Conservation (phyloP, 1,140 invertebrate genomes). For the Eriocheir sinensis region DNA sequence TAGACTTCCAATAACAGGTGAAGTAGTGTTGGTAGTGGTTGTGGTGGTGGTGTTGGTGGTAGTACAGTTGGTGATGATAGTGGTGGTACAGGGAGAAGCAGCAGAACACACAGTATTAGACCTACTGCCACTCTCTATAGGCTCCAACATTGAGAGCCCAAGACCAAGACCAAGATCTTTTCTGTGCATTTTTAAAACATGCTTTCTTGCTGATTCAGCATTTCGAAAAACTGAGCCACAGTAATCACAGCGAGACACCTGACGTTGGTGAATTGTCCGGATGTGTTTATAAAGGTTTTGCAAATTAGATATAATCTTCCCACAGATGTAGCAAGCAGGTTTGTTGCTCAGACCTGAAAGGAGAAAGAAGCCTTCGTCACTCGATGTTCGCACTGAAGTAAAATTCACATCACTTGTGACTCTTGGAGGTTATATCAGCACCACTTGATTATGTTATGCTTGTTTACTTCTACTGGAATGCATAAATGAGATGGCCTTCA, state of each 20-base stretch:
- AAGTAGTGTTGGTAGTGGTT: slow-evolving; percentile 48
- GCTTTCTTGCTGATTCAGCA: slow-evolving; percentile 76
- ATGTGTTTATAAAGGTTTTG: slow-evolving; percentile 77
- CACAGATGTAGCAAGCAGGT: slow-evolving; percentile 77
- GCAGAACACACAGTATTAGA: slow-evolving; percentile 46
- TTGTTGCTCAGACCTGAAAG: slow-evolving; percentile 77
- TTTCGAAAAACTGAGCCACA: slow-evolving; percentile 75
- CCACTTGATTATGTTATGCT: slow-evolving; percentile 67
- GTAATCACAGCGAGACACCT: slow-evolving; percentile 76
- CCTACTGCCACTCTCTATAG: slow-evolving; percentile 65
- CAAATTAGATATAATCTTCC: slow-evolving; percentile 77
- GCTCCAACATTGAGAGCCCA: slow-evolving; percentile 75
- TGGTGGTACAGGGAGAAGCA: background rate
- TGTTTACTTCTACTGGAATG: slow-evolving; percentile 72
- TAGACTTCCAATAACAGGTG: slow-evolving; percentile 47
- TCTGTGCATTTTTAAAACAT: slow-evolving; percentile 75
- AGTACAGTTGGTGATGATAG: slow-evolving; percentile 14
- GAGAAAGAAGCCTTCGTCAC: slow-evolving; percentile 76
- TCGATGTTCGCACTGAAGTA: slow-evolving; percentile 61
- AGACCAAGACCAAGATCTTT: slow-evolving; percentile 70
- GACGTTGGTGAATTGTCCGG: slow-evolving; percentile 75
- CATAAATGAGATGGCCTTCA: slow-evolving; percentile 74
- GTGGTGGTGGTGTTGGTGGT: slow-evolving; percentile 49
- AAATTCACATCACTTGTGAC: slow-evolving; percentile 70
- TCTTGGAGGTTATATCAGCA: slow-evolving; percentile 70